phyloP scores from a whole-genome alignment of 2,113 vertebrate species.

The Rhinopomastus cyanomelas region DNA sequence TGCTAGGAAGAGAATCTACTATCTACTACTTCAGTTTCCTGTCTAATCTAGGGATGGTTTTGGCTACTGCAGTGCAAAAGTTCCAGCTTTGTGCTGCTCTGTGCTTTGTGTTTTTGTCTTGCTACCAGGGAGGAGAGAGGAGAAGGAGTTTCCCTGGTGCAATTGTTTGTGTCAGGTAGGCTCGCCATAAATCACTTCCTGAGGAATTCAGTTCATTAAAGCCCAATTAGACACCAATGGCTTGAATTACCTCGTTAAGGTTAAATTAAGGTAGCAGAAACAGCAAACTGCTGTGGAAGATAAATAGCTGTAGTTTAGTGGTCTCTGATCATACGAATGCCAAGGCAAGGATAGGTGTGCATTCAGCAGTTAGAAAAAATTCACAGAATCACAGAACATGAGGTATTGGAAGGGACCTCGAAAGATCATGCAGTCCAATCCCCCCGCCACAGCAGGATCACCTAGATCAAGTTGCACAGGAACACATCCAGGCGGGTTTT shows the following conservation, averaged over 20 bases:
- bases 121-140: background rate
- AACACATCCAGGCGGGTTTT: too few relatives aligned
- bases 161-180: conserved; percentile 3
- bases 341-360: background rate
- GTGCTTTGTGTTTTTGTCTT: background rate
- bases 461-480: too few relatives aligned
- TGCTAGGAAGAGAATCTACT: background rate
- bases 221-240: conserved; percentile 20
- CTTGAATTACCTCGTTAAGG: conserved; percentile 41
- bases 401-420: too few relatives aligned
- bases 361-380: background rate
- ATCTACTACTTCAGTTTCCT: conserved; percentile 19
- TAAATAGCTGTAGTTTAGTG: background rate
- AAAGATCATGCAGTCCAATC: too few relatives aligned
- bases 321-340: background rate
- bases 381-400: too few relatives aligned
- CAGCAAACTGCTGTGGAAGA: background rate
- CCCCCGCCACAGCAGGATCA: too few relatives aligned
- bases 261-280: conserved; percentile 33
- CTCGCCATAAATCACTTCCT: conserved; percentile 26
- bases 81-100: conserved; percentile 24
- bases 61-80: rapidly evolving
- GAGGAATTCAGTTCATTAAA: conserved; percentile 61
- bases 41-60: background rate
- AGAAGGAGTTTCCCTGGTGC: background rate